Conservation (phyloP, 1,140 invertebrate genomes). For the Philotrypesis tridentata region DNA sequence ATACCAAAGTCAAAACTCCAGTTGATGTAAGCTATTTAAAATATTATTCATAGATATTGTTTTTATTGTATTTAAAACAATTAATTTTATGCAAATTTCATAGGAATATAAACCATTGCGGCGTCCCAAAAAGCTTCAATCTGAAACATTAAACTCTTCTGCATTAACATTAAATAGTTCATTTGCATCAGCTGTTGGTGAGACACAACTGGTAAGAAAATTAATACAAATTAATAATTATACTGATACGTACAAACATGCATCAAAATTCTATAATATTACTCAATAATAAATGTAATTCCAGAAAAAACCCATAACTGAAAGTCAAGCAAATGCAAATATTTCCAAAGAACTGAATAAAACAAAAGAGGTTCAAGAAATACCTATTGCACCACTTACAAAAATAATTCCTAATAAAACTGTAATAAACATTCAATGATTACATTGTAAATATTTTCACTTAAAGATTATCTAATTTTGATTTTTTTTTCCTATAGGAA, state of each 20-base stretch:
- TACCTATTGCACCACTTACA: neutral
- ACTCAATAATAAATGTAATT: neutral
- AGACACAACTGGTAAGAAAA: neutral
- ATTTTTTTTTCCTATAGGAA: conserved; percentile 24
- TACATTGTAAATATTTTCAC: neutral
- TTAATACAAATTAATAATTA: neutral
- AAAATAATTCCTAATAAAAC: neutral
- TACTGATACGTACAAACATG: neutral
- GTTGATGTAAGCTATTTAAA: neutral
- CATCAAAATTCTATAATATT: neutral
- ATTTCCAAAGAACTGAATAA: neutral
- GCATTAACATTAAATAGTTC: neutral
- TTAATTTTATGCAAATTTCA: conserved; percentile 4
- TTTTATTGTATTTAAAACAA: neutral
- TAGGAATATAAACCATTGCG: conserved; percentile 25
- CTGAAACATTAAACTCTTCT: neutral
- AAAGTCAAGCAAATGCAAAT: neutral
- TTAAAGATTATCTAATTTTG: neutral
- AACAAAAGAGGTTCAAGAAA: neutral
- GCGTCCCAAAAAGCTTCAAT: neutral
- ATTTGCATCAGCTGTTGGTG: neutral
- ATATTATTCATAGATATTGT: neutral
- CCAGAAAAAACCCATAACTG: neutral
- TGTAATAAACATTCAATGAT: neutral
- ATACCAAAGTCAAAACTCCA: neutral